These are phyloP conservation scores for Pithys albifrons DNA, from an alignment of 2,113 vertebrate species.

Conservation along the genomic window DNA sequence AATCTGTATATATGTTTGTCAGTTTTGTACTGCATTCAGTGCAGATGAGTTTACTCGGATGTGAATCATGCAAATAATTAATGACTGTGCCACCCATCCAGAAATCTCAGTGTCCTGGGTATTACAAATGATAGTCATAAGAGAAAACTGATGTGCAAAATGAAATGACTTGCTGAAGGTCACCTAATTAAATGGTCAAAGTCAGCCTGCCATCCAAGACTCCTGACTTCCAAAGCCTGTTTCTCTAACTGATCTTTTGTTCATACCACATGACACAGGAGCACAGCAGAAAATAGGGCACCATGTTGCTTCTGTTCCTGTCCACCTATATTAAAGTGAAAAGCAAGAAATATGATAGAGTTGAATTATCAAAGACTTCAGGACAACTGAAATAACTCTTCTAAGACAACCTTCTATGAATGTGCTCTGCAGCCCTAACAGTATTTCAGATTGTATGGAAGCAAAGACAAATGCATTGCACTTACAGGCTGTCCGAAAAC, in stretches of 20 bases:
- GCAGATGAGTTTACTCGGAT: neutral
- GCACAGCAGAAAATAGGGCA: neutral
- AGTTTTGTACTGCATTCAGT: neutral
- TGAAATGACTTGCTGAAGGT: neutral
- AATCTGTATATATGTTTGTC: neutral
- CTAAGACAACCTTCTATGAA: neutral
- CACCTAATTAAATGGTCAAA: neutral
- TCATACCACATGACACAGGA: neutral
- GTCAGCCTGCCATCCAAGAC: neutral
- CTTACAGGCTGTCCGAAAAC: neutral
- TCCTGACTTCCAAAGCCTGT: neutral
- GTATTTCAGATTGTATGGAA: neutral
- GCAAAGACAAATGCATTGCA: neutral
- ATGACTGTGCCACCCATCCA: neutral
- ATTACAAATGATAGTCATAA: neutral
- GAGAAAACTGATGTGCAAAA: neutral
- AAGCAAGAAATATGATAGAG: neutral
- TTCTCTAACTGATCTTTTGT: neutral
- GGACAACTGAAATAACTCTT: neutral
- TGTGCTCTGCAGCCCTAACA: rapidly evolving
- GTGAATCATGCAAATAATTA: conserved; percentile 11
- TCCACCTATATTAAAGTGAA: neutral
- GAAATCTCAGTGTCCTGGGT: neutral
- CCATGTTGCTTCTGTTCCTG: rapidly evolving
- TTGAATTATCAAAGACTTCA: neutral